A percentile compares a stretch with the other conserved stretches of the same genome.
These are phyloP conservation scores for Aphelocoma coerulescens DNA, from an alignment of 2,113 vertebrate species.

Conservation along the genomic window DNA sequence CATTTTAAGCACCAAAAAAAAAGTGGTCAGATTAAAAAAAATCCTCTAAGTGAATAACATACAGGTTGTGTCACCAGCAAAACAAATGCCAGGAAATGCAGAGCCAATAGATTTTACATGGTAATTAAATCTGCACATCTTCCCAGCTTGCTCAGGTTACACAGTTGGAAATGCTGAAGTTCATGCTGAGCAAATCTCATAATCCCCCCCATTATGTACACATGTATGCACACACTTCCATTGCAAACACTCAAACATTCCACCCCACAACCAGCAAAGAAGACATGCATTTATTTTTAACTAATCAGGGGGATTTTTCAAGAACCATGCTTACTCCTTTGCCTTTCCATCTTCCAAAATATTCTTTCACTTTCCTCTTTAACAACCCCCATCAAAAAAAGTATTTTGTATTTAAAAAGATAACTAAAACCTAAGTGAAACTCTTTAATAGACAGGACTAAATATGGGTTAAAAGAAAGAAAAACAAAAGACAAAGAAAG, in stretches of 20 bases:
- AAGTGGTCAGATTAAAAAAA: background rate
- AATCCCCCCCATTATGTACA: constrained; percentile 27
- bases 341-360: background rate
- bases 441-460: background rate
- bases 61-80: background rate
- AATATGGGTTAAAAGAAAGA: background rate
- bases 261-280: background rate
- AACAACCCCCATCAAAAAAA: background rate
- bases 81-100: constrained; percentile 3
- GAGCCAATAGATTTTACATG: constrained; percentile 3
- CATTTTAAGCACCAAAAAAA: background rate
- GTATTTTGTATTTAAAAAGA: background rate
- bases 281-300: background rate
- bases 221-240: constrained; percentile 6
- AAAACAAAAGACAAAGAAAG: background rate
- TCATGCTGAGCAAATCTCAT: constrained; percentile 34
- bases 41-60: background rate
- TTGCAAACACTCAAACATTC: background rate
- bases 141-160: constrained; percentile 38
- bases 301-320: background rate
- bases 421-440: background rate
- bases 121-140: constrained; percentile 26
- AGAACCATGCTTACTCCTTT: background rate
- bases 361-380: background rate
- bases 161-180: constrained; percentile 17